These are phyloP conservation scores for Pterocles gutturalis DNA, from an alignment of 2,113 vertebrate genomes.

Conservation along the genomic window DNA sequence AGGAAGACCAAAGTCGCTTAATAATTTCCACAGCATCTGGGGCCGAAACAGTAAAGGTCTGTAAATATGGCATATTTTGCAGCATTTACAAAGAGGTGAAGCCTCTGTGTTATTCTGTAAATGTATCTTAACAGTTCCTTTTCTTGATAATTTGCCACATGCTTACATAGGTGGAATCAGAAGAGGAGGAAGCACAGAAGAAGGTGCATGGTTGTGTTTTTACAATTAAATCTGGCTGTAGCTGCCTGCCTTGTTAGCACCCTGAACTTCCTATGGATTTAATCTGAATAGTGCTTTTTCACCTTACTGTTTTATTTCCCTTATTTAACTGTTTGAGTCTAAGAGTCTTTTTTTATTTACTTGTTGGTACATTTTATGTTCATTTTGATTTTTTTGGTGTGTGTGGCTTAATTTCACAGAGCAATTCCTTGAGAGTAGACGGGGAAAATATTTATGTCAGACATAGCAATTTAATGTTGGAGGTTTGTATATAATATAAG, in stretches of 20 bases:
- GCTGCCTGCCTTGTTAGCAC: constrained; percentile 50
- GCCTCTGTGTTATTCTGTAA: constrained; percentile 1
- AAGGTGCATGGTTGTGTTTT: constrained; percentile 72
- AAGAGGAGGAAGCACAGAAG: constrained; percentile 68
- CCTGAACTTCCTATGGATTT: constrained; percentile 28
- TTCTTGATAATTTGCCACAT: constrained; percentile 51
- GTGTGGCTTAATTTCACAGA: constrained; percentile 89
- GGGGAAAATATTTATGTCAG: constrained; percentile 99
- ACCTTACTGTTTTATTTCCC: constrained; percentile 35
- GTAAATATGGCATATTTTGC: constrained; percentile 72
- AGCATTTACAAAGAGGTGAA: constrained; percentile 38
- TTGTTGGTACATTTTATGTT: constrained; percentile 66
- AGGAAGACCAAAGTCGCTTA: constrained; percentile 76
- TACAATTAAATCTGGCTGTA: constrained; percentile 27
- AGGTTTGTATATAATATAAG: constrained; percentile 93
- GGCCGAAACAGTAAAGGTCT: constrained; percentile 81
- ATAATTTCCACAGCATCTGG: constrained; percentile 59
- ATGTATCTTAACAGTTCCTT: constrained; percentile 7
- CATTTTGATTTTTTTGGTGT: constrained; percentile 23
- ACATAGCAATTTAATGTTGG: constrained; percentile 99
- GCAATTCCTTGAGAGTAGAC: constrained; percentile 94
- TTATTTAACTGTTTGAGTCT: constrained; percentile 52
- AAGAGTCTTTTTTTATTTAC: constrained; percentile 40
- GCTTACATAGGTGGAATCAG: constrained; percentile 69
- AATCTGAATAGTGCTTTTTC: constrained; percentile 44